Conservation (phyloP, 2,888 invertebrate genomes). For the Drosophila formosana region DNA sequence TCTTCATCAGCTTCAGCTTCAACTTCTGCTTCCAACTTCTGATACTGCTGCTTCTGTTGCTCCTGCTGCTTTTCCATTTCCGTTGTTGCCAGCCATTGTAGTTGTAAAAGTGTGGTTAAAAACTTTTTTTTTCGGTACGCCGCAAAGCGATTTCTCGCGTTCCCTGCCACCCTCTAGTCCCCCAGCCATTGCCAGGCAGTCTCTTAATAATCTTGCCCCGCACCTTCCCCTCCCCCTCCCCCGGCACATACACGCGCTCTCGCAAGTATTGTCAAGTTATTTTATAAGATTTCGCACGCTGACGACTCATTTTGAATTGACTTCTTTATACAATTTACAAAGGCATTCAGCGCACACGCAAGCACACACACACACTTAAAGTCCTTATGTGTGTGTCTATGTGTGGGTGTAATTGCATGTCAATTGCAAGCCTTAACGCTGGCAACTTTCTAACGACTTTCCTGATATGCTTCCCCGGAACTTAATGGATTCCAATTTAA, state of each 20-base stretch:
- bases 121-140: conserved; percentile 64
- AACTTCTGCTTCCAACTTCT: conserved; percentile 4
- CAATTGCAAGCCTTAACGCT: conserved; percentile 67
- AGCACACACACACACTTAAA: conserved; percentile 10
- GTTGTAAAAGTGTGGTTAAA: conserved; percentile 69
- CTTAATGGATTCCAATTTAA: conserved; percentile 13
- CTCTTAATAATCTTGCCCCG: conserved; percentile 58
- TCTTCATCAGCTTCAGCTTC: conserved; percentile 2
- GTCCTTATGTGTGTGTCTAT: conserved; percentile 4
- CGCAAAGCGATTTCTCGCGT: conserved; percentile 76
- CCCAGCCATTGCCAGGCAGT: background rate
- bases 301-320: conserved; percentile 48
- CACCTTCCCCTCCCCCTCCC: background rate
- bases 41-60: background rate
- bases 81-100: conserved; percentile 61
- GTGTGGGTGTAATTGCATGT: conserved; percentile 72
- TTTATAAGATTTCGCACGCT: conserved; percentile 70
- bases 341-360: conserved; percentile 11
- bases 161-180: conserved; percentile 24
- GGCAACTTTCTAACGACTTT: conserved; percentile 51
- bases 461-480: conserved; percentile 1
- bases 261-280: conserved; percentile 63
- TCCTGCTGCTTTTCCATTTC: conserved; percentile 69
- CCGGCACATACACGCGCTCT: background rate
- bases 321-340: conserved; percentile 43